These are phyloP conservation scores for Casuarius casuarius DNA, from an alignment of 2,113 vertebrate species.

Conservation along the genomic window DNA sequence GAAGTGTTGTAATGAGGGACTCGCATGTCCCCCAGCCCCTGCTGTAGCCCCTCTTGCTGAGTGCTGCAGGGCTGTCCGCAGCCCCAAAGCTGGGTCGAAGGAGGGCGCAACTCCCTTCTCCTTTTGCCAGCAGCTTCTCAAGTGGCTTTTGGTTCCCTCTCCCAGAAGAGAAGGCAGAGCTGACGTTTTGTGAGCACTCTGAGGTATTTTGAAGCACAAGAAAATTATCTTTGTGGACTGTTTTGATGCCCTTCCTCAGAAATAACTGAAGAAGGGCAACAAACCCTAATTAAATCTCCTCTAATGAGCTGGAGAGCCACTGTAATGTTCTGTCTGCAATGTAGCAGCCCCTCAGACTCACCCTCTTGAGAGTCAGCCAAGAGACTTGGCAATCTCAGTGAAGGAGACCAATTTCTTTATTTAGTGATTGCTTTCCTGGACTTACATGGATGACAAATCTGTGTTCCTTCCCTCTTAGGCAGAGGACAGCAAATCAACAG, in stretches of 20 bases:
- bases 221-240: neutral
- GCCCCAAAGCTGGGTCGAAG: neutral
- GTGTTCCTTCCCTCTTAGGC: conserved; percentile 3
- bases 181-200: neutral
- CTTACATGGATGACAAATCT: neutral
- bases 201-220: neutral
- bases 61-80: neutral
- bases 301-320: conserved; percentile 54
- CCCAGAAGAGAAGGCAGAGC: neutral
- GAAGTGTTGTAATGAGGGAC: conserved; percentile 24
- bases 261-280: neutral
- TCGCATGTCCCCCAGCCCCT: neutral
- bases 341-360: neutral
- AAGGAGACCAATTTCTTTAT: neutral
- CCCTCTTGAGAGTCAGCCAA: neutral
- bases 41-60: neutral
- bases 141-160: neutral
- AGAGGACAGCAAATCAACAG: neutral
- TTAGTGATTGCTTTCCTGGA: neutral
- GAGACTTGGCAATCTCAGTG: neutral
- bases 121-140: neutral
- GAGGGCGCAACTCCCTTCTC: neutral
- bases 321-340: neutral
- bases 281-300: conserved; percentile 36
- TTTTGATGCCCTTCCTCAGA: neutral